Evolutionary conservation across 1,140 invertebrate species (phyloP), one percentile per base, ranked within the genome.

Genomic region (Maconellicoccus hirsutus): DNA sequence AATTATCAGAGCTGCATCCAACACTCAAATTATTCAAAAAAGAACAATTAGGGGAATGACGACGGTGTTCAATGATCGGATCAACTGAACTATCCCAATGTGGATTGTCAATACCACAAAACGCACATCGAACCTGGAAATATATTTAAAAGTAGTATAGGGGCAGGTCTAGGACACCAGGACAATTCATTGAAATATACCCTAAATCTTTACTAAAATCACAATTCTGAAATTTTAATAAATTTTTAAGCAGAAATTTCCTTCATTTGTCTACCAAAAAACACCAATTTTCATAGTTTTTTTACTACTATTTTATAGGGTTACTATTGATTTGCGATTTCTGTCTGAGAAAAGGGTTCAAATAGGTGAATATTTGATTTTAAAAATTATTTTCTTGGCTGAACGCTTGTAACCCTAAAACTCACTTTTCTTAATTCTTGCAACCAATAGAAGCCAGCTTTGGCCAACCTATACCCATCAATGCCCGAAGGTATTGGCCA

Each of bases 391-490:
- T n/a, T n/a, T n/a, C 8, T n/a, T n/a, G n/a, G n/a, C n/a, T 38
- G 16, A 27, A 33, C 6, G 26, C 73, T 52, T n/a, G 33, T 63
- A 61, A 33, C 23, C 8, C 6, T n/a, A 71, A 26, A 71, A 71
- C 22, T 76, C 78, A 83, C 83, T 78, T 79, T 78, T 76, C 89
- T 87, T 14, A 76, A 77, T 61, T 79, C 73, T 42, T 82, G 79
- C 10, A 88, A 79, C 77, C 89, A 93, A 77, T 88, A 92, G 79
- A 94, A 95, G 6, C 93, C 93, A 74, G 92, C 89, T 78, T 83
- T 83, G 0, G 91, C 92, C 72, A 96, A 79, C 16, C 85, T 83
- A 77, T 86, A 81, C 0, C 89, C 86, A 0, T 83, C 82, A 12
- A 87, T 83, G 61, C 86, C 82, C 66, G 77, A 81, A 71, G 75